Conservation (phyloP, 1,140 invertebrate genomes). For the Brachionus rubens region DNA sequence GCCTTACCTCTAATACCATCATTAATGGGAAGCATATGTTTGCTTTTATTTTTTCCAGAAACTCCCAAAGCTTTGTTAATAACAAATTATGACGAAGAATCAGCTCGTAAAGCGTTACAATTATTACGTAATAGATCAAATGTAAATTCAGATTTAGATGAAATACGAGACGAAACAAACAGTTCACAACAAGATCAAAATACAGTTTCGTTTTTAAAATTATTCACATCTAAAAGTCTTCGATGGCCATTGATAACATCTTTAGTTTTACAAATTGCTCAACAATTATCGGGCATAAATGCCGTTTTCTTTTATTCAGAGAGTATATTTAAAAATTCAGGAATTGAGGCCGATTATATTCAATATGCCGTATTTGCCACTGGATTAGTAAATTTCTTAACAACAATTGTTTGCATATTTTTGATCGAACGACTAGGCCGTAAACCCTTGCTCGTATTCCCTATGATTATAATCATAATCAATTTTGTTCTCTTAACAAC, state of each 20-base stretch:
- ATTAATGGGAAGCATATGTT: conserved; percentile 68
- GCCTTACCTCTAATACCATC: conserved; percentile 71
- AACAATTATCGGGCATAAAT: conserved; percentile 59
- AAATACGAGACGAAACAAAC: conserved; percentile 53
- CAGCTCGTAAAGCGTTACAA: conserved; percentile 66
- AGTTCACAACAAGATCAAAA: conserved; percentile 49
- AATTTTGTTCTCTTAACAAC: conserved; percentile 24
- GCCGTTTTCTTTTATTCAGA: conserved; percentile 77
- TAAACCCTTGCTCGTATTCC: conserved; percentile 46
- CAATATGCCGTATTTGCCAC: conserved; percentile 72
- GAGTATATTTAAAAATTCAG: conserved; percentile 69
- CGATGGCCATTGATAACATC: conserved; percentile 54
- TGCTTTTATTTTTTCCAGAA: conserved; percentile 79
- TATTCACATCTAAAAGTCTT: conserved; percentile 52
- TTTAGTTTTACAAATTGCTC: conserved; percentile 52
- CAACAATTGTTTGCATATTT: conserved; percentile 66
- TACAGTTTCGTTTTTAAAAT: conserved; percentile 51
- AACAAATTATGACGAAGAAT: conserved; percentile 68
- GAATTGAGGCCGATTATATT: conserved; percentile 62
- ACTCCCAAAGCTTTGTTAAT: conserved; percentile 77
- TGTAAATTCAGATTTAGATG: conserved; percentile 54
- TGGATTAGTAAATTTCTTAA: conserved; percentile 69
- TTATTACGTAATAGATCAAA: conserved; percentile 50
- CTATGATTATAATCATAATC: conserved; percentile 19
- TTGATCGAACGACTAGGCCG: conserved; percentile 50